phyloP scores from a whole-genome alignment of 2,113 vertebrate species.

The Apteryx owenii region DNA sequence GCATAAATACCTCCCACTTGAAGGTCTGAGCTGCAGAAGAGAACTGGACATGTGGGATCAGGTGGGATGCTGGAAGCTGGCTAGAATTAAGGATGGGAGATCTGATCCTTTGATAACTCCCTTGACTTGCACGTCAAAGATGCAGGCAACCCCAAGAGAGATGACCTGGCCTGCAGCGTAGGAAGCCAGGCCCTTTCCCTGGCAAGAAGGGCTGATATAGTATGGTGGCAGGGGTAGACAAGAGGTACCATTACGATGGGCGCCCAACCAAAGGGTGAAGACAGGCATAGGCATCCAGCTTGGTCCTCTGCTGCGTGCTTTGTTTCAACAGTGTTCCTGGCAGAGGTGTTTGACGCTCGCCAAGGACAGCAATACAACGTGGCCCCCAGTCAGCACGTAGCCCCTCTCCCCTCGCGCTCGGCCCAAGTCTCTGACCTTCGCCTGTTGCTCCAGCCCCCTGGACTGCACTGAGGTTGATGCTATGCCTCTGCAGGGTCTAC shows the following conservation, averaged over 20 bases:
- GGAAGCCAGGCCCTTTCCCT: background rate
- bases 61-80: background rate
- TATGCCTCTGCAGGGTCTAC: rapidly evolving
- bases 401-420: background rate
- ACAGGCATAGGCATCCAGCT: background rate
- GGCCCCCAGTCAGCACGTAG: background rate
- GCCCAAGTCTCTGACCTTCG: background rate
- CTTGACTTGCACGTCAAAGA: background rate
- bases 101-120: background rate
- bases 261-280: no score
- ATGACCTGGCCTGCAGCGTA: no score
- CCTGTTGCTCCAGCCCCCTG: no score
- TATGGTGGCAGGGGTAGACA: background rate
- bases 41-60: background rate
- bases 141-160: background rate
- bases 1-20: rapidly evolving
- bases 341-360: background rate
- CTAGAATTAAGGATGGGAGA: background rate
- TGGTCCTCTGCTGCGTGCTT: no score
- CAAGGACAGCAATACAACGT: rapidly evolving
- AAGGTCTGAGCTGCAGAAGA: background rate
- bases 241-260: background rate
- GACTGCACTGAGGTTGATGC: background rate
- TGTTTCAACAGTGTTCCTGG: background rate
- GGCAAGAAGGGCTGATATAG: background rate